These are phyloP conservation scores for Neofelis nebulosa DNA, from an alignment of 2,113 vertebrate species.

Conservation along the genomic window DNA sequence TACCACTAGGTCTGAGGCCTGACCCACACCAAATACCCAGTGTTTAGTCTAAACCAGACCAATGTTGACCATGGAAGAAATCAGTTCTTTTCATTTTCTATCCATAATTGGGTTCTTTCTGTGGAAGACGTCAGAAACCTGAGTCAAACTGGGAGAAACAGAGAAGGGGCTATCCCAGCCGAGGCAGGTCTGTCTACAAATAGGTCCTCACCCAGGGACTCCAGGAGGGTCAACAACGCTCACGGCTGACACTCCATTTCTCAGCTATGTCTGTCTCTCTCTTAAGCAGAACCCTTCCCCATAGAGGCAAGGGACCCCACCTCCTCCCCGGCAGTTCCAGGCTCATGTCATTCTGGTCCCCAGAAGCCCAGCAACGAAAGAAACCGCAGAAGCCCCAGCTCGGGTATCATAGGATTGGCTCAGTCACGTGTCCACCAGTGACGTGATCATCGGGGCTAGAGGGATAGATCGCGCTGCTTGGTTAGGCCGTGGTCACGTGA, in stretches of 20 bases:
- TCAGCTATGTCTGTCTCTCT: not conserved
- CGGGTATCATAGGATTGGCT: not conserved
- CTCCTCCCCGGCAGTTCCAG: not conserved
- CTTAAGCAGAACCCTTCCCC: not conserved
- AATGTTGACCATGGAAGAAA: not conserved
- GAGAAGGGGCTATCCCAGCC: not conserved
- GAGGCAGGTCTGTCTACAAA: not conserved
- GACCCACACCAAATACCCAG: not conserved
- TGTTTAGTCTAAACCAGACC: not conserved
- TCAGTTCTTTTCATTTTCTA: not conserved
- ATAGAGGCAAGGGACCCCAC: not conserved
- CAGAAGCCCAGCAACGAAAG: not conserved
- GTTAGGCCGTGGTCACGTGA: not conserved
- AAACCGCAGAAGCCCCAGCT: not conserved
- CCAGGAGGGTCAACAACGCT: too few species aligned
- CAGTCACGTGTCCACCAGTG: not conserved
- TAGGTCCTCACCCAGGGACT: not conserved
- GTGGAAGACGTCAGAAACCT: not conserved
- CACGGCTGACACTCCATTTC: accelerated
- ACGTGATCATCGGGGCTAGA: not conserved
- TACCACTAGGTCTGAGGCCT: not conserved
- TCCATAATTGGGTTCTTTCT: not conserved
- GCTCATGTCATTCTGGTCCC: not conserved
- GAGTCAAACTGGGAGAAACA: not conserved
- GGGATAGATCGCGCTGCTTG: not conserved